Conservation (phyloP, 1,140 invertebrate species). For the Brachionus manjavacas region DNA sequence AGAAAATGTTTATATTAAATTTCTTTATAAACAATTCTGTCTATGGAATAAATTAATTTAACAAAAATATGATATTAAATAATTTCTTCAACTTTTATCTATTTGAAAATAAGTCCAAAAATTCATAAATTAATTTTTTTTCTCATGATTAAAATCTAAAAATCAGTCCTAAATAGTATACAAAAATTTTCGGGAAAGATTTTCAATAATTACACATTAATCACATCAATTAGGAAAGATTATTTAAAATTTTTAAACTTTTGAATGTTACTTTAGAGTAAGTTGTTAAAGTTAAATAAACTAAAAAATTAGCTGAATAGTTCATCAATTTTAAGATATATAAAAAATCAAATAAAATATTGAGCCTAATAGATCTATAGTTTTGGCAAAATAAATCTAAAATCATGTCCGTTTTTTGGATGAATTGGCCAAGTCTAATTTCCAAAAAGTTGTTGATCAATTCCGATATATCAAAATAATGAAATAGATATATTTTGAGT, state of each 20-base stretch:
- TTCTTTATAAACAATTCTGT: no score
- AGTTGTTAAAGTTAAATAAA: background rate
- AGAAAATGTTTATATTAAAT: no score
- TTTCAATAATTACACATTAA: background rate
- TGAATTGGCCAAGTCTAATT: background rate
- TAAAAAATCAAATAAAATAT: conserved; percentile 6
- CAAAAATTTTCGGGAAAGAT: no score
- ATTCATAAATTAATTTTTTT: no score
- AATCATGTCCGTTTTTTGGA: background rate
- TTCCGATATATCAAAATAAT: background rate
- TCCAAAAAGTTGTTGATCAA: background rate
- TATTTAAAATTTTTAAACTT: background rate
- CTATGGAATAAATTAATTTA: no score
- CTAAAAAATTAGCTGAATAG: conserved; percentile 27
- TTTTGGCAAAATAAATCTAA: conserved; percentile 7
- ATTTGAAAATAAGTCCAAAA: no score
- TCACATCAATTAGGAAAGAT: background rate
- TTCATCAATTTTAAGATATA: conserved; percentile 31
- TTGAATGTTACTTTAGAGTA: conserved; percentile 25
- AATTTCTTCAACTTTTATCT: no score
- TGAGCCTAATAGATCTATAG: background rate
- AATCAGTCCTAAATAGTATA: no score
- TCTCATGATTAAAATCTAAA: no score
- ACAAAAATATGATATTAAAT: no score
- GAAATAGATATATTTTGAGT: conserved; percentile 18